phyloP scores from a whole-genome alignment of 2,797 vertebrate species.

The Sebastes cheni region DNA sequence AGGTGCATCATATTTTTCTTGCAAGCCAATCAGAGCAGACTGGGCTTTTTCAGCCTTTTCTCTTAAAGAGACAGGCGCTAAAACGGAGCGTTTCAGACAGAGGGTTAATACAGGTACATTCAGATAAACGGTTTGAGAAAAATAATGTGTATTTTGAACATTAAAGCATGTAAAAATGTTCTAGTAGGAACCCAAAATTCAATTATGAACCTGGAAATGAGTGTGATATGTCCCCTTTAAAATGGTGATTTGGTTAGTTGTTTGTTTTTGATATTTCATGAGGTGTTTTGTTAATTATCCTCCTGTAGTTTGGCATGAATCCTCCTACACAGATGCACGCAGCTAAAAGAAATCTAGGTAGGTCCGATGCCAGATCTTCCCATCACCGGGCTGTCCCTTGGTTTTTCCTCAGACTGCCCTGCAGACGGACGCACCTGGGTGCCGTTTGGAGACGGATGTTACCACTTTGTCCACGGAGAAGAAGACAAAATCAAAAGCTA shows the following conservation, averaged over 20 bases:
- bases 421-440: conserved; percentile 83
- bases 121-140: too few relatives aligned
- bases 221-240: not conserved
- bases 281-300: not conserved
- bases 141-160: accelerated
- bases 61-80: too few relatives aligned
- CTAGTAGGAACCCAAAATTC: too few relatives aligned
- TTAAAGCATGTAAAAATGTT: too few relatives aligned
- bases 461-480: conserved; percentile 83
- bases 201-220: too few relatives aligned
- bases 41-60: not conserved
- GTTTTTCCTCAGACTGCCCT: conserved; percentile 77
- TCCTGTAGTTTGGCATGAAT: not conserved
- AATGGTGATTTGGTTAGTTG: not conserved
- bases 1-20: too few relatives aligned
- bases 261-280: not conserved
- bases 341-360: not conserved
- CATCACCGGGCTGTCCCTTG: not conserved
- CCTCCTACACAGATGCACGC: not conserved
- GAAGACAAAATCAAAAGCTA: conserved; percentile 80
- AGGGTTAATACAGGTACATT: too few relatives aligned
- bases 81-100: too few relatives aligned
- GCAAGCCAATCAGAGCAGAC: not conserved
- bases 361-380: not conserved
- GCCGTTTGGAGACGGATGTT: conserved; percentile 72